These are phyloP conservation scores for Potorous gilbertii DNA, from an alignment of 2,797 vertebrate genomes.

Conservation along the genomic window DNA sequence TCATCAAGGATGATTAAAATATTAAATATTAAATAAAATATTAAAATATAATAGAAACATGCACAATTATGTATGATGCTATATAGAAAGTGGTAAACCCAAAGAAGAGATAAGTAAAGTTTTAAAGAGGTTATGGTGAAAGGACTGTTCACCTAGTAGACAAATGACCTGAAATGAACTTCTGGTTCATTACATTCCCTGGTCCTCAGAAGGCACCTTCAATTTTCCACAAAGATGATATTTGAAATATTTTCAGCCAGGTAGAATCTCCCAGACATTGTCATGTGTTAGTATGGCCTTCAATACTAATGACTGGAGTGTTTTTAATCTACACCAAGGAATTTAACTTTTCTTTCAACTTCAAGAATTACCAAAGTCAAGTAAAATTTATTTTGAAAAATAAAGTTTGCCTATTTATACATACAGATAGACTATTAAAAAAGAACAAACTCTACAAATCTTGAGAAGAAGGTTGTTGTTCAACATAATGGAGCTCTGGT, in stretches of 20 bases:
- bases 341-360: neutral
- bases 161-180: neutral
- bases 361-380: neutral
- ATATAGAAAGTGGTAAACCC: neutral
- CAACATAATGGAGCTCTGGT: neutral
- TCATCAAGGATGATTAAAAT: no score
- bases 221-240: neutral
- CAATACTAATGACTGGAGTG: neutral
- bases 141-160: neutral
- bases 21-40: no score
- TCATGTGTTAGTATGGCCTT: neutral
- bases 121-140: neutral
- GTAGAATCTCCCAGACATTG: neutral
- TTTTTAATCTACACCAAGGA: neutral
- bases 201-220: neutral
- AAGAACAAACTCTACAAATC: neutral
- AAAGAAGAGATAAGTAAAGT: neutral
- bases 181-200: neutral
- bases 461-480: neutral
- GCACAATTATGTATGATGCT: neutral
- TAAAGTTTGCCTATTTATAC: neutral
- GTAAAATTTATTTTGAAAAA: neutral
- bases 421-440: neutral
- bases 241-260: neutral
- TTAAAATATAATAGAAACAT: neutral